phyloP scores from a whole-genome alignment of 1,140 invertebrate genomes.

The Cydia pomonella region DNA sequence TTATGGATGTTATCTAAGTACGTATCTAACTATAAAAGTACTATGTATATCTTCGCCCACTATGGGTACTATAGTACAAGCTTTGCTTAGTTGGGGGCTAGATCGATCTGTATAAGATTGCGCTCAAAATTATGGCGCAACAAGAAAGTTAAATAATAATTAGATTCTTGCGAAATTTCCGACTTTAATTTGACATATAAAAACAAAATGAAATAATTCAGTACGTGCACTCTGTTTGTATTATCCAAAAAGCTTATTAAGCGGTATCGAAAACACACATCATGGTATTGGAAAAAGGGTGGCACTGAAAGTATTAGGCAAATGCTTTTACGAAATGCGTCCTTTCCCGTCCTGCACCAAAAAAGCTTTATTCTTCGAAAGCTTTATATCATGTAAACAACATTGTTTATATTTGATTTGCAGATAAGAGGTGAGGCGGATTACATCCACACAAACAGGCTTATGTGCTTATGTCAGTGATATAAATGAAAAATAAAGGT shows the following conservation, averaged over 20 bases:
- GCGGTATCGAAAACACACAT: not conserved
- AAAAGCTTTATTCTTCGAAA: not conserved
- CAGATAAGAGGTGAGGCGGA: slow-evolving; percentile 45
- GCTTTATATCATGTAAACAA: slow-evolving; percentile 32
- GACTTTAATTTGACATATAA: too few species aligned
- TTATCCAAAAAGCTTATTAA: not conserved
- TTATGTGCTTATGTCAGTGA: slow-evolving; percentile 54
- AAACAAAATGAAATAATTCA: not conserved
- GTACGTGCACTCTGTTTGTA: too few species aligned
- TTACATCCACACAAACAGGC: slow-evolving; percentile 51
- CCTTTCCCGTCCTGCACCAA: not conserved
- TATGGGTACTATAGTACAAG: too few species aligned
- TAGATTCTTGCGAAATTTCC: too few species aligned
- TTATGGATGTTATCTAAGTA: too few species aligned
- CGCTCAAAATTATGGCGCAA: too few species aligned
- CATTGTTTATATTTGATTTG: slow-evolving; percentile 59
- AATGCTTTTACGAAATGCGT: not conserved
- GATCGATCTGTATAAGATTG: too few species aligned
- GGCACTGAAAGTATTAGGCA: not conserved
- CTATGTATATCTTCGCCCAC: too few species aligned
- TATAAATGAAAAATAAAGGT: slow-evolving; percentile 42
- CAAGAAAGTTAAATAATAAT: too few species aligned
- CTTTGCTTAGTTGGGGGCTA: too few species aligned
- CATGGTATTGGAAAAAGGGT: not conserved
- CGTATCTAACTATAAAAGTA: too few species aligned